Percentiles rank a stretch among this genome's conserved stretches.
phyloP scores from a whole-genome alignment of 2,797 vertebrate species.

The Pelochelys cantorii region DNA sequence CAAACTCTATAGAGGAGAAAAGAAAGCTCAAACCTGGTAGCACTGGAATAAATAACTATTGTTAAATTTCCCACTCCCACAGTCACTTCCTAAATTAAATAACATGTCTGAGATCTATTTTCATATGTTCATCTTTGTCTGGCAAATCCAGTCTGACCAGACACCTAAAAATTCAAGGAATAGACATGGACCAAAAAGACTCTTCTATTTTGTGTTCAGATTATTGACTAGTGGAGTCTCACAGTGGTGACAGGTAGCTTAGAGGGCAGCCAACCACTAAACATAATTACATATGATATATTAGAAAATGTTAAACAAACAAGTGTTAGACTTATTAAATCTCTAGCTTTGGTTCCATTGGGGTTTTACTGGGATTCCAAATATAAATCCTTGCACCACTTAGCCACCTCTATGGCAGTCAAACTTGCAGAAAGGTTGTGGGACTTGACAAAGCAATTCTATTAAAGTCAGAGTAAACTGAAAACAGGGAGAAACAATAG shows the following conservation, averaged over 20 bases:
- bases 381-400: not conserved
- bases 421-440: slow-evolving; percentile 44
- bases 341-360: slow-evolving; percentile 46
- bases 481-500: not conserved
- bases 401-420: slow-evolving; percentile 33
- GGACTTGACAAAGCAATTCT: not conserved
- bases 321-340: slow-evolving; percentile 28
- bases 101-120: slow-evolving; percentile 43
- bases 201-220: slow-evolving; percentile 11
- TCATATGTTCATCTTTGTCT: not conserved
- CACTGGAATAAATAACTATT: not conserved
- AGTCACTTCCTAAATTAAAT: slow-evolving; percentile 50
- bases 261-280: slow-evolving; percentile 44
- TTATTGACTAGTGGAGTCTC: slow-evolving; percentile 28
- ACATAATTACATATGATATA: slow-evolving; percentile 41
- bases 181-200: slow-evolving; percentile 20
- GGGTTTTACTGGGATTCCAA: slow-evolving; percentile 60
- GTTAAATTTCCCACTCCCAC: slow-evolving; percentile 25
- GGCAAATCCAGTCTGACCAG: slow-evolving; percentile 22
- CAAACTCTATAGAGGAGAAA: slow-evolving; percentile 3
- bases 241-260: slow-evolving; percentile 19
- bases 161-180: slow-evolving; percentile 19
- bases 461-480: not conserved
- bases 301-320: slow-evolving; percentile 55
- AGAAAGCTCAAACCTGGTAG: slow-evolving; percentile 19